Evolutionary conservation across 2,888 invertebrate genomes (phyloP), one percentile per base, ranked within the genome.

Genomic region (Drosophila putrida): DNA sequence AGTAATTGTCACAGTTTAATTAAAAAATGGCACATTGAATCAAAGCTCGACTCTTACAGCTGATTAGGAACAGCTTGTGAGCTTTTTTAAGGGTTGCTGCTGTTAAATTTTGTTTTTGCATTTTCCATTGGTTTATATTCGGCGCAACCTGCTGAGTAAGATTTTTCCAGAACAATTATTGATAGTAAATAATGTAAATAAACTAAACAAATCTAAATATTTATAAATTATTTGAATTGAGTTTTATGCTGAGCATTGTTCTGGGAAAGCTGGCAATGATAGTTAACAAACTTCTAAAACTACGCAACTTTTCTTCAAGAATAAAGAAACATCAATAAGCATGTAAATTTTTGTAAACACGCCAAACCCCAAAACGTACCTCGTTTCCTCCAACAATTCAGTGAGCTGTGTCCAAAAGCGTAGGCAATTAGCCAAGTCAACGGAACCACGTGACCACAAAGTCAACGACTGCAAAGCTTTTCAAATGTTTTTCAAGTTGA

Each of bases 281-380:
- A 41, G 31, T 28, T 31, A 27, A 31, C 10, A 31, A 47, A 36
- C 4, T 15, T 39, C 9, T 46, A 35, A 61, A 60, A 63, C 47
- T 41, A 41, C 59, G 50, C 67, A 71, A n/a, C 13, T 60, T 33
- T 41, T 33, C 13, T 3, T 36, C 43, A 46, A 66, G 43, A 13
- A n/a, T 6, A 20, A 72, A 80, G 78, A 80, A 89, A 89, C 20
- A n/a, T 83, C 83, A 83, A 88, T 83, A 88, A 71, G 75, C 83
- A 83, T 88, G 72, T 82, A 70, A 75, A 78, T 70, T 82, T 55
- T 83, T 88, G 89, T 88, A 83, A 83, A 83, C 83, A 88, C 83
- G 88, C 65, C 88, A 86, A 82, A 80, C 86, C 88, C 70, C 71
- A 11, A 43, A 63, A 62, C 61, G 53, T 35, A 35, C 36, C 43